Evolutionary conservation across 2,113 vertebrate genomes (phyloP).

Genomic region (Microtus oregoni): DNA sequence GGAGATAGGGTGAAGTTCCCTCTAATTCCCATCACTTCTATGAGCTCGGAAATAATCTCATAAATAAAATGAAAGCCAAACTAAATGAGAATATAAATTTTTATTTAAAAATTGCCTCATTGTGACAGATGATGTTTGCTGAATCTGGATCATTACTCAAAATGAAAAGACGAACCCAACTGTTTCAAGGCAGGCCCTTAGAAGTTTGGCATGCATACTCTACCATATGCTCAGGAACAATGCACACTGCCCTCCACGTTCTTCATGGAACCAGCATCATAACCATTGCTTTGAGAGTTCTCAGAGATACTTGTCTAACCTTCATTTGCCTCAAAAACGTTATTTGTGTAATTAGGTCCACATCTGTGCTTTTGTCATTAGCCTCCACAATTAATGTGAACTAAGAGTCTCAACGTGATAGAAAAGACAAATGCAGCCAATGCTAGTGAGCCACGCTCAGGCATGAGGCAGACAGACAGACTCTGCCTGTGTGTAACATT

Average conservation of each 20-base stretch:
- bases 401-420: background rate
- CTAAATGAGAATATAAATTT: constrained; percentile 20
- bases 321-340: background rate
- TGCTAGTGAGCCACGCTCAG: background rate
- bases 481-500: background rate
- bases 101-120: constrained; percentile 50
- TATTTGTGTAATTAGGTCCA: constrained; percentile 17
- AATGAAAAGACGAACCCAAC: constrained; percentile 46
- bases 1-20: background rate
- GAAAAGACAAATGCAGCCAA: background rate
- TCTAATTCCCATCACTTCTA: background rate
- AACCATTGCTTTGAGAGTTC: background rate
- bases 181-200: constrained; percentile 4
- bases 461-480: background rate
- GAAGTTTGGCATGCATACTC: background rate
- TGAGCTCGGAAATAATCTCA: constrained; percentile 14
- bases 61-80: constrained; percentile 1
- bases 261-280: constrained; percentile 16
- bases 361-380: background rate
- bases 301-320: background rate
- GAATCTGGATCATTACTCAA: constrained; percentile 57
- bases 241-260: background rate
- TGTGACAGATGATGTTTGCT: constrained; percentile 56
- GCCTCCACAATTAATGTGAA: background rate
- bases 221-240: background rate